Conservation (phyloP, 2,888 invertebrate genomes). For the Drosophila borealis region DNA sequence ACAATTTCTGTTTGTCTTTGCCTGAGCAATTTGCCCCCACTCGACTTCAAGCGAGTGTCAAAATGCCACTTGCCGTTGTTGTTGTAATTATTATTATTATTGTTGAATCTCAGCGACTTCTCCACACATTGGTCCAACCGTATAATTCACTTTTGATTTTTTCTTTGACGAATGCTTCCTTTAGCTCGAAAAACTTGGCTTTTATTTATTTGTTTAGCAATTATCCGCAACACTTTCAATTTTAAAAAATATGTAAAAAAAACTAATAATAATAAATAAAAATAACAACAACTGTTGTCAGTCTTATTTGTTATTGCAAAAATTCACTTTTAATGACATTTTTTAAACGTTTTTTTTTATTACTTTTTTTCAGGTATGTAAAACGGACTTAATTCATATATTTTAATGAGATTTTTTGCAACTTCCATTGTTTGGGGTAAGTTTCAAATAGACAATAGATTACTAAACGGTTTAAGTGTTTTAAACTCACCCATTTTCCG, state of each 20-base stretch:
- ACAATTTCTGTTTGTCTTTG: slow-evolving; percentile 48
- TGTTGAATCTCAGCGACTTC: slow-evolving; percentile 27
- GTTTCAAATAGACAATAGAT: background rate
- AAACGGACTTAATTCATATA: background rate
- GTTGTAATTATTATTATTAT: slow-evolving; percentile 22
- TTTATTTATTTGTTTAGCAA: slow-evolving; percentile 64
- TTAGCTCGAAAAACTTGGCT: slow-evolving; percentile 32
- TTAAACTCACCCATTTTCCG: too few relatives aligned
- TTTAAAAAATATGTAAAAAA: slow-evolving; percentile 14
- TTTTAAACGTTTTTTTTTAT: slow-evolving; percentile 23
- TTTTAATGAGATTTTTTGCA: background rate
- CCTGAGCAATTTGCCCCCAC: slow-evolving; percentile 30
- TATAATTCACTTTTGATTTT: slow-evolving; percentile 48
- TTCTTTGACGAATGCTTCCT: slow-evolving; percentile 47
- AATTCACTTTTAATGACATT: slow-evolving; percentile 57
- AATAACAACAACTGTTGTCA: slow-evolving; percentile 6
- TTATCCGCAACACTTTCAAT: slow-evolving; percentile 57
- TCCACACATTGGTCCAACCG: slow-evolving; percentile 45
- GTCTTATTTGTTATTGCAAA: slow-evolving; percentile 1
- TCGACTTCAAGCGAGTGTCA: slow-evolving; percentile 45
- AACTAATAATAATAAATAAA: background rate
- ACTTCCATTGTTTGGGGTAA: slow-evolving; percentile 24
- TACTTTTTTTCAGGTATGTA: slow-evolving; percentile 57
- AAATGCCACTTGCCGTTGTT: slow-evolving; percentile 40
- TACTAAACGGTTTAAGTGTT: too few relatives aligned